phyloP scores from a whole-genome alignment of 1,140 invertebrate species.

The Drosophila ambigua region DNA sequence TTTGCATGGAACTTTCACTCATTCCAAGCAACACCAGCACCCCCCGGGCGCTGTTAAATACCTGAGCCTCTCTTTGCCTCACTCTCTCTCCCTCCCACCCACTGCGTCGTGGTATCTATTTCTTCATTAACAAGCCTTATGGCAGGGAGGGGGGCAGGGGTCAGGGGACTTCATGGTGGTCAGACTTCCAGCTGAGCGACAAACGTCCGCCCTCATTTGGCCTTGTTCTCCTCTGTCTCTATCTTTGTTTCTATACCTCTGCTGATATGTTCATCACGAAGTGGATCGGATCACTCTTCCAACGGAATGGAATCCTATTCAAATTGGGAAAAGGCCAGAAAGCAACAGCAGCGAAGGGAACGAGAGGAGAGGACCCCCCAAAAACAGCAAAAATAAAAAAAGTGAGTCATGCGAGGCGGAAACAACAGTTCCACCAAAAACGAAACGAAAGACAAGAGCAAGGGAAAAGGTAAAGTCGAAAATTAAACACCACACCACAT shows the following conservation, averaged over 20 bases:
- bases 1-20: slow-evolving; percentile 63
- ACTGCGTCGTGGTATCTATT: slow-evolving; percentile 58
- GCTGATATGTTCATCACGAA: slow-evolving; percentile 73
- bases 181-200: slow-evolving; percentile 70
- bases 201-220: slow-evolving; percentile 69
- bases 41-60: slow-evolving; percentile 62
- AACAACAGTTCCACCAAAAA: slow-evolving; percentile 69
- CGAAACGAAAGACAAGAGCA: slow-evolving; percentile 34
- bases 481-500: slow-evolving; percentile 82
- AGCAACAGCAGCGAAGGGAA: slow-evolving; percentile 27
- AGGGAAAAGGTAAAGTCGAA: slow-evolving; percentile 75
- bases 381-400: slow-evolving; percentile 28
- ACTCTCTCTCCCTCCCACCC: slow-evolving; percentile 12
- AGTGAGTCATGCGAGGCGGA: slow-evolving; percentile 77
- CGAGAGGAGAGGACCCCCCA: slow-evolving; percentile 50
- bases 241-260: not conserved
- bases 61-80: slow-evolving; percentile 15
- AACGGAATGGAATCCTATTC: slow-evolving; percentile 56
- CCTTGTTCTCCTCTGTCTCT: slow-evolving; percentile 40
- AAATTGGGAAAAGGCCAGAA: slow-evolving; percentile 48
- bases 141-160: slow-evolving; percentile 18
- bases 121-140: slow-evolving; percentile 72
- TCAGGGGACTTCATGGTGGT: slow-evolving; percentile 67
- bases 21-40: slow-evolving; percentile 13
- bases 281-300: not conserved